Conservation (phyloP, 2,113 vertebrate species). For the Thamnaconus septentrionalis region DNA sequence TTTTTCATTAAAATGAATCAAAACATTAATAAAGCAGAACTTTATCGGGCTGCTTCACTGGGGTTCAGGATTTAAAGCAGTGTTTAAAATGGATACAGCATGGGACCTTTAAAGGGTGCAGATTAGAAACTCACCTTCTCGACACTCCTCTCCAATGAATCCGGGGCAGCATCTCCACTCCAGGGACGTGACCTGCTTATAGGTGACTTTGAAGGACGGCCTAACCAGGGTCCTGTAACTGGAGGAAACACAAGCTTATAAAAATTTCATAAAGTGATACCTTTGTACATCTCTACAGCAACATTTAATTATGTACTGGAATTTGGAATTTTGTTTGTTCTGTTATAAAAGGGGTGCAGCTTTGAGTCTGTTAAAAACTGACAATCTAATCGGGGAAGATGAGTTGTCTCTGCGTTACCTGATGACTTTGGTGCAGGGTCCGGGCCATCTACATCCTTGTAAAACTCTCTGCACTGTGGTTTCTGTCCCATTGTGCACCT, state of each 20-base stretch:
- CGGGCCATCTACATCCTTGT: slow-evolving; percentile 94
- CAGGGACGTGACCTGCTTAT: slow-evolving; percentile 86
- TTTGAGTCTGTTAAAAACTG: neutral
- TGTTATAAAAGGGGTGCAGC: too few species aligned
- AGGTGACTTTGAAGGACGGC: slow-evolving; percentile 87
- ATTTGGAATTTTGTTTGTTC: too few species aligned
- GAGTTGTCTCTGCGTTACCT: slow-evolving; percentile 75
- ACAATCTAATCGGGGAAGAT: neutral
- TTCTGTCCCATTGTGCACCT: slow-evolving; percentile 92
- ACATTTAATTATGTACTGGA: too few species aligned
- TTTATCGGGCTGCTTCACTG: too few species aligned
- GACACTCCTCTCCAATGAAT: slow-evolving; percentile 86
- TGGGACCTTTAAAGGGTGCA: too few species aligned
- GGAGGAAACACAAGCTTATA: slow-evolving; percentile 68
- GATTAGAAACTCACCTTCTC: slow-evolving; percentile 80
- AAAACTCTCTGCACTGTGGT: slow-evolving; percentile 89
- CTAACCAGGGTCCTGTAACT: slow-evolving; percentile 94
- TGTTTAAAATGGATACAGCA: too few species aligned
- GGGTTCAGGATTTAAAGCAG: too few species aligned
- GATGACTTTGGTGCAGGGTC: slow-evolving; percentile 90
- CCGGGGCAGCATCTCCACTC: slow-evolving; percentile 95
- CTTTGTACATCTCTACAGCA: too few species aligned
- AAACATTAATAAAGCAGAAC: too few species aligned
- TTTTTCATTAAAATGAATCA: too few species aligned
- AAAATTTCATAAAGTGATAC: too few species aligned